Conservation (phyloP, 92 coral and sea anemone genomes). For the Zoanthus sociatus region DNA sequence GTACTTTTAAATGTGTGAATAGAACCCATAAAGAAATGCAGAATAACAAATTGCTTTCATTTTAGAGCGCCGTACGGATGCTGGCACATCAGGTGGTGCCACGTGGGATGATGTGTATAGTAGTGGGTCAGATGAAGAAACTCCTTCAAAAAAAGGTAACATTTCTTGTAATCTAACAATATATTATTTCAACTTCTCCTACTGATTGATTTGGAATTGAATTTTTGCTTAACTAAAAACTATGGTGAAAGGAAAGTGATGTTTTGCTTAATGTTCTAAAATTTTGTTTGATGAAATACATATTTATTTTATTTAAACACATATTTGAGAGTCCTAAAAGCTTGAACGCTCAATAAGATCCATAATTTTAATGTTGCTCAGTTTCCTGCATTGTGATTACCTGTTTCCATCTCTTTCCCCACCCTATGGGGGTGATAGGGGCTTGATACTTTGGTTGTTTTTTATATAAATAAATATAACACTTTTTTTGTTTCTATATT, state of each 20-base stretch:
- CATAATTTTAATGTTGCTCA: conserved; percentile 61
- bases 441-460: conserved; percentile 38
- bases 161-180: conserved; percentile 52
- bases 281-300: conserved; percentile 47
- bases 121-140: conserved; percentile 61
- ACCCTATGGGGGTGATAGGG: conserved; percentile 33
- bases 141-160: conserved; percentile 61
- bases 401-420: conserved; percentile 59
- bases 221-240: conserved; percentile 41
- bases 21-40: conserved; percentile 41
- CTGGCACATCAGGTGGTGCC: conserved; percentile 65
- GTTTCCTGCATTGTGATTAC: conserved; percentile 50
- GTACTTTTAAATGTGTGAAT: conserved; percentile 33
- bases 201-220: conserved; percentile 52
- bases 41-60: conserved; percentile 58
- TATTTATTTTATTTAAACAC: conserved; percentile 34
- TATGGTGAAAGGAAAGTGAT: conserved; percentile 34
- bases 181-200: conserved; percentile 55
- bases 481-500: conserved; percentile 12
- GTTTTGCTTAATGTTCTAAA: conserved; percentile 21
- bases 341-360: conserved; percentile 59
- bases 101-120: conserved; percentile 50
- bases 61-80: conserved; percentile 65
- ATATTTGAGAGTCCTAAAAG: conserved; percentile 29
- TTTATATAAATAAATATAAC: conserved; percentile 47